phyloP scores from a whole-genome alignment of 2,888 invertebrate genomes.

The Drosophila hamatofila region DNA sequence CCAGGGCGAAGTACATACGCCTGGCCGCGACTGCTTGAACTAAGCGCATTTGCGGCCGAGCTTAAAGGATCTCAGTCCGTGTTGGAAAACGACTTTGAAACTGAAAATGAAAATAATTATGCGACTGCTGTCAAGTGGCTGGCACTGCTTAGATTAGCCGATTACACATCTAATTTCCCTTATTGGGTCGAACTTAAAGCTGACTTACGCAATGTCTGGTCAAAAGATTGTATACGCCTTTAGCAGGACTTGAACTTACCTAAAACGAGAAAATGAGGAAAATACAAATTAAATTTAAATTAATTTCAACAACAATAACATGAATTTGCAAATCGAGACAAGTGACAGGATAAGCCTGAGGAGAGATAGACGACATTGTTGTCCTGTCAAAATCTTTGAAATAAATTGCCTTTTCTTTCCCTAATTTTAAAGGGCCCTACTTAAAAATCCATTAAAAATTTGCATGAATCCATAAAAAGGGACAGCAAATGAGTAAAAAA shows the following conservation, averaged over 20 bases:
- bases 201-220: constrained; percentile 29
- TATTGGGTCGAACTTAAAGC: constrained; percentile 17
- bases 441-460: constrained; percentile 83
- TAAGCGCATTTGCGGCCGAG: constrained; percentile 52
- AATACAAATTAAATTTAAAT: constrained; percentile 63
- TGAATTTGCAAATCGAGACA: constrained; percentile 41
- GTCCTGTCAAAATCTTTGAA: constrained; percentile 63
- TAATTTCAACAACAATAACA: constrained; percentile 54
- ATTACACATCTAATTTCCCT: constrained; percentile 14
- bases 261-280: constrained; percentile 55
- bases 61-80: constrained; percentile 64
- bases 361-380: constrained; percentile 23
- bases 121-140: constrained; percentile 49
- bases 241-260: constrained; percentile 60
- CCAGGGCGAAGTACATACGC: constrained; percentile 3
- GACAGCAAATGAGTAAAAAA: constrained; percentile 41
- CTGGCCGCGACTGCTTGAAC: constrained; percentile 7
- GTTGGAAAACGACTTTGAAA: constrained; percentile 71
- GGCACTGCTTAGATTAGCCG: constrained; percentile 39
- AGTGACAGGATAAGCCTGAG: constrained; percentile 42
- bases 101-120: constrained; percentile 76
- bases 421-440: constrained; percentile 79
- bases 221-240: background rate
- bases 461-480: constrained; percentile 71
- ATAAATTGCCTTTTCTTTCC: constrained; percentile 75